Conservation (phyloP, 2,797 vertebrate genomes). For the Siniperca obscura region DNA sequence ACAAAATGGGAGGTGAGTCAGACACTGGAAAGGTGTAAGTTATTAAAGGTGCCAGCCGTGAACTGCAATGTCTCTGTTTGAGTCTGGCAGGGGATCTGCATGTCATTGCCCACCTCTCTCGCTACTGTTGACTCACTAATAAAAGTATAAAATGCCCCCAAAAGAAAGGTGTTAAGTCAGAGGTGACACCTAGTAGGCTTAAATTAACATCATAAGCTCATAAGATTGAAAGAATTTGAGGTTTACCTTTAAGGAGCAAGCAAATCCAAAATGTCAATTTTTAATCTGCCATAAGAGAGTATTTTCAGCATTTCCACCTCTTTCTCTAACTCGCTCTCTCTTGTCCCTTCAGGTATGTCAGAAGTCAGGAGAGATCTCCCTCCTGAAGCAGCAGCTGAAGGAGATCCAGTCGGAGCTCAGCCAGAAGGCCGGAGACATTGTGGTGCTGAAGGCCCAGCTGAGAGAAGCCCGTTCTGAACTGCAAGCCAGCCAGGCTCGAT, state of each 20-base stretch:
- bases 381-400: constrained; percentile 98
- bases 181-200: constrained; percentile 1
- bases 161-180: not conserved
- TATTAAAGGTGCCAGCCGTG: not conserved
- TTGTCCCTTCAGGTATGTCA: constrained; percentile 91
- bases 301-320: constrained; percentile 1
- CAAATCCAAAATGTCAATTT: constrained; percentile 21
- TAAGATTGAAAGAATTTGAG: not conserved
- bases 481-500: constrained; percentile 89
- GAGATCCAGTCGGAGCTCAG: constrained; percentile 93
- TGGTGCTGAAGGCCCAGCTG: constrained; percentile 92
- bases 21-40: constrained; percentile 8
- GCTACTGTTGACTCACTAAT: constrained; percentile 13
- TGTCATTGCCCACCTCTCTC: not conserved
- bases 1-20: constrained; percentile 95
- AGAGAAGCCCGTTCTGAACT: constrained; percentile 91
- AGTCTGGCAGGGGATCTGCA: not conserved
- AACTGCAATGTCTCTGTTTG: not conserved
- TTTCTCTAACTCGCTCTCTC: not conserved
- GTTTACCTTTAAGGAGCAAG: constrained; percentile 4
- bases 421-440: constrained; percentile 92
- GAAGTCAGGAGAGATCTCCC: constrained; percentile 97
- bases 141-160: constrained; percentile 4
- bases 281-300: not conserved
- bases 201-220: constrained; percentile 16